These are phyloP conservation scores for Criorhina ranunculi DNA, from an alignment of 2,888 invertebrate genomes.

Conservation along the genomic window DNA sequence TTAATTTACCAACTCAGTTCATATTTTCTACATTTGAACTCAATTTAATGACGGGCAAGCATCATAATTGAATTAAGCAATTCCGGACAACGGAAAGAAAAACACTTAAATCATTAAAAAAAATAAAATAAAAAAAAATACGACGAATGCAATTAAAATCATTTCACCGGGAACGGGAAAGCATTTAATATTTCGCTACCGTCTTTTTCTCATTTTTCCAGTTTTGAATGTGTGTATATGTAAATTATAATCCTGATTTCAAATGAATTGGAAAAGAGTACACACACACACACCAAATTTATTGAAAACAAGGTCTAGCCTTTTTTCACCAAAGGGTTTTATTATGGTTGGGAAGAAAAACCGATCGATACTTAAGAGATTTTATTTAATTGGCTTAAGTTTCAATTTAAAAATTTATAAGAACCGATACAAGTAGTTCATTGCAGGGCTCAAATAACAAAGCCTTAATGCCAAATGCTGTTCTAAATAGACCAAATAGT, in stretches of 20 bases:
- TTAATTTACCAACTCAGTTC: not conserved
- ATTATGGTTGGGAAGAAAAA: too few relatives aligned
- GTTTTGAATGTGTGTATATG: not conserved
- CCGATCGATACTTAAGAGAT: too few relatives aligned
- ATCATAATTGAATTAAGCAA: not conserved
- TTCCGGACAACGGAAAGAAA: not conserved
- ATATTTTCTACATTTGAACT: not conserved
- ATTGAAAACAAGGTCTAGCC: not conserved
- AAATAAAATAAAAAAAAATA: conserved; percentile 1
- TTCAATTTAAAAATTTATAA: too few relatives aligned
- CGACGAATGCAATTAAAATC: conserved; percentile 20
- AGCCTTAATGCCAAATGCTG: too few relatives aligned
- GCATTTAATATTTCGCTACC: not conserved
- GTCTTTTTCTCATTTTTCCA: not conserved
- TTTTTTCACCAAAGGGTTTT: too few relatives aligned
- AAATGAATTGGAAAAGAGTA: not conserved
- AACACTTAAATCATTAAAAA: not conserved
- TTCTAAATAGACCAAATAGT: too few relatives aligned
- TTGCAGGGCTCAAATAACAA: too few relatives aligned
- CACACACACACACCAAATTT: not conserved
- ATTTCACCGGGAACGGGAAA: conserved; percentile 3
- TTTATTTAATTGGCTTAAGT: too few relatives aligned
- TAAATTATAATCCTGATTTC: not conserved
- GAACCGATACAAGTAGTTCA: too few relatives aligned
- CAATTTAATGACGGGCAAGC: not conserved